Evolutionary conservation across 2,888 invertebrate species (phyloP).

Genomic region (Mesoligia furuncula): DNA sequence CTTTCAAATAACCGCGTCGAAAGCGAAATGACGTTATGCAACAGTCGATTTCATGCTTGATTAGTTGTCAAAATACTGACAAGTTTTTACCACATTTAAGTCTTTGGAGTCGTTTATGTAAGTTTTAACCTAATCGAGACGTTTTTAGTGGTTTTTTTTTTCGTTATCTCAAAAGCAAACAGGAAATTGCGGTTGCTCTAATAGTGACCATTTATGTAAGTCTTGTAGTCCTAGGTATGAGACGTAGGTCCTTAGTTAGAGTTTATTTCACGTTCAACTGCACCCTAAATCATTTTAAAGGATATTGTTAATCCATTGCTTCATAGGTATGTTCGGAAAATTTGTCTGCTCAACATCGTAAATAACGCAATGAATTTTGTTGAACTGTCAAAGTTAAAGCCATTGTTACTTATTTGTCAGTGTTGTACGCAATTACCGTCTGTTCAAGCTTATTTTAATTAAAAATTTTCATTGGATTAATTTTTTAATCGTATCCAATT

Average conservation of each 20-base stretch:
- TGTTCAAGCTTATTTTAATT: not conserved
- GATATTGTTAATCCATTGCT: not conserved
- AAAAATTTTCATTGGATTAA: not conserved
- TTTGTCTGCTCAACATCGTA: not conserved
- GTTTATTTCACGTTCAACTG: no score
- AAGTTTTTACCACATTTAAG: slow-evolving; percentile 10
- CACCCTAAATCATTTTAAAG: not conserved
- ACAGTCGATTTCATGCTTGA: slow-evolving; percentile 63
- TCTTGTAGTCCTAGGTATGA: no score
- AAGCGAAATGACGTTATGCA: slow-evolving; percentile 77
- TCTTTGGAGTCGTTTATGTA: slow-evolving; percentile 23
- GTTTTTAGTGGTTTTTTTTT: not conserved
- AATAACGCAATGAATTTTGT: not conserved
- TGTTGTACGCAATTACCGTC: not conserved
- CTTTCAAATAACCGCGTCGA: slow-evolving; percentile 70
- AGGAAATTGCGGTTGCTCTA: not conserved
- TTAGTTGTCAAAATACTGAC: slow-evolving; percentile 67
- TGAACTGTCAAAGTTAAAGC: not conserved
- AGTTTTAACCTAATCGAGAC: not conserved
- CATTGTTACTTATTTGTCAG: not conserved
- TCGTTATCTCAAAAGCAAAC: not conserved
- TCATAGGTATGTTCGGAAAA: not conserved
- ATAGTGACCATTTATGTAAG: not conserved
- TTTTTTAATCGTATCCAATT: slow-evolving; percentile 24
- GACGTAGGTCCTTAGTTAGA: no score